Conservation (phyloP, 2,888 invertebrate species). For the Calliscelio sp. region DNA sequence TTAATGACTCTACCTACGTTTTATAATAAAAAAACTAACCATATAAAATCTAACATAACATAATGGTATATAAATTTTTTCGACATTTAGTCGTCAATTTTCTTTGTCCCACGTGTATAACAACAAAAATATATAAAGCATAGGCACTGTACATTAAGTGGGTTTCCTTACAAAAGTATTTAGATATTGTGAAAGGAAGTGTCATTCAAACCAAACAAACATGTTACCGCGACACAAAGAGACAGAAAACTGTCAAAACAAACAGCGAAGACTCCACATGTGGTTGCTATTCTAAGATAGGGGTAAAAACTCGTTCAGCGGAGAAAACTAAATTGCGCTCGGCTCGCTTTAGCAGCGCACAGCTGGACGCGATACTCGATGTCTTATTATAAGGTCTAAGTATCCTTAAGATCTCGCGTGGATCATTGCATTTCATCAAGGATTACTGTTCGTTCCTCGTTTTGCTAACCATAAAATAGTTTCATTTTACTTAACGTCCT, state of each 20-base stretch:
- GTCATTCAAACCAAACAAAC: conserved; percentile 68
- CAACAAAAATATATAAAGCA: conserved; percentile 60
- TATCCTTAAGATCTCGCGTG: conserved; percentile 52
- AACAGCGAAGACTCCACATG: conserved; percentile 54
- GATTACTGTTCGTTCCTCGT: conserved; percentile 56
- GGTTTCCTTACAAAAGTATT: conserved; percentile 56
- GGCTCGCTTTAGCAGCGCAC: conserved; percentile 43
- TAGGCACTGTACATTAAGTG: conserved; percentile 49
- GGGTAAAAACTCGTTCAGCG: conserved; percentile 64
- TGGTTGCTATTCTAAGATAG: conserved; percentile 61
- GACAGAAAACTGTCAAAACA: conserved; percentile 69
- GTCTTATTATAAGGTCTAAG: conserved; percentile 67
- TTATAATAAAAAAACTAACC: conserved; percentile 23
- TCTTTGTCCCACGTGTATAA: conserved; percentile 61
- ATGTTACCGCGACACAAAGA: conserved; percentile 58
- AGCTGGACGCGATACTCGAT: conserved; percentile 66
- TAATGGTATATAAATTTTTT: conserved; percentile 25
- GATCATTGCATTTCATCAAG: conserved; percentile 65
- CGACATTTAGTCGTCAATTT: conserved; percentile 45
- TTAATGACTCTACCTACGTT: neutral
- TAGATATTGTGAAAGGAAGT: conserved; percentile 63
- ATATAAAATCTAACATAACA: conserved; percentile 32
- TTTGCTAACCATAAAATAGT: conserved; percentile 45
- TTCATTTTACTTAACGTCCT: conserved; percentile 35
- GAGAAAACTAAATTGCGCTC: conserved; percentile 64